These are phyloP conservation scores for Chiridota heheva DNA, from an alignment of 35 echinoderm and acorn worm species.

Conservation along the genomic window DNA sequence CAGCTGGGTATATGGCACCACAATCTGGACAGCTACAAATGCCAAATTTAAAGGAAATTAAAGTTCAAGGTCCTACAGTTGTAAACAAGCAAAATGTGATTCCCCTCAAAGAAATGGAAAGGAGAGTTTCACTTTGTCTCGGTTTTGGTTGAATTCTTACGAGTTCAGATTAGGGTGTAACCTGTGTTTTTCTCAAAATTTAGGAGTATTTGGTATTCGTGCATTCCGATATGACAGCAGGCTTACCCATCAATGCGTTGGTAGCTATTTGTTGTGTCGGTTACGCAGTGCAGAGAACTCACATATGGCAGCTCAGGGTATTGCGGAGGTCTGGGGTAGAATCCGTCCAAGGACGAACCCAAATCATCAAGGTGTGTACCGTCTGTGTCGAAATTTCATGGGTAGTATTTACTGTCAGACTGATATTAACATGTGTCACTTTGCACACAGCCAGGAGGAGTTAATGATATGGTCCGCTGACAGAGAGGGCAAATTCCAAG, in stretches of 20 bases:
- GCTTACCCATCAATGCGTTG: slow-evolving; percentile 46
- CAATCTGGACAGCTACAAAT: too few relatives aligned
- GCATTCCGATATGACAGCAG: slow-evolving; percentile 22
- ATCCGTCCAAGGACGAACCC: slow-evolving; percentile 54
- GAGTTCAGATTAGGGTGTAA: slow-evolving; percentile 61
- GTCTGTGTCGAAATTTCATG: slow-evolving; percentile 52
- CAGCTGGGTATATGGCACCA: too few relatives aligned
- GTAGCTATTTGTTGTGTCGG: slow-evolving; percentile 59
- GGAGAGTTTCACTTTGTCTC: too few relatives aligned
- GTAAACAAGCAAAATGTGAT: too few relatives aligned
- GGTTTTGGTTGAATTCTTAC: slow-evolving; percentile 51
- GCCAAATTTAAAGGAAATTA: too few relatives aligned
- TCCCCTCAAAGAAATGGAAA: too few relatives aligned
- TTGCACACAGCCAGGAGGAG: slow-evolving; percentile 69
- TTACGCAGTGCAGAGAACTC: slow-evolving; percentile 30
- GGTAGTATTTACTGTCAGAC: slow-evolving; percentile 50
- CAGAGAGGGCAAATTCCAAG: slow-evolving; percentile 54
- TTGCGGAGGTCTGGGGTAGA: slow-evolving; percentile 38
- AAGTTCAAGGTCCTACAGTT: too few relatives aligned
- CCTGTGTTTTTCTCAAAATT: slow-evolving; percentile 45
- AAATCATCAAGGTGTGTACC: slow-evolving; percentile 44
- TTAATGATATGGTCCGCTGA: slow-evolving; percentile 71
- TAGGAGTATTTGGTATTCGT: slow-evolving; percentile 36
- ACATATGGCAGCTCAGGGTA: background rate
- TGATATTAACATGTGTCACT: slow-evolving; percentile 50